phyloP scores from a whole-genome alignment of 2,888 invertebrate genomes.

The Glyphotaelius pellucidus region DNA sequence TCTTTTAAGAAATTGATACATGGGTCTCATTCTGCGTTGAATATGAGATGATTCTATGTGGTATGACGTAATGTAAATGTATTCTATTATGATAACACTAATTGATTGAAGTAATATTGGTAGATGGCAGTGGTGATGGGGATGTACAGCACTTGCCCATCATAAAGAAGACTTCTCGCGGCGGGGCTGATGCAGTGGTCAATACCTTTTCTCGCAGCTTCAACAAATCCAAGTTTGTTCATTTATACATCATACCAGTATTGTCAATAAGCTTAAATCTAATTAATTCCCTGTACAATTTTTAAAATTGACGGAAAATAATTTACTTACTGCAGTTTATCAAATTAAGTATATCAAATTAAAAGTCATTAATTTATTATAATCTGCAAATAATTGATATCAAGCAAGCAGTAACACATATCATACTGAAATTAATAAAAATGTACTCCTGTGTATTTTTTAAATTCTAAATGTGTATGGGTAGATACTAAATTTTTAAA shows the following conservation, averaged over 20 bases:
- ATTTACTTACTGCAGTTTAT: too few relatives aligned
- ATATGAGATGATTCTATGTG: not conserved
- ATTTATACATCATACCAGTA: not conserved
- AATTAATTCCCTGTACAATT: not conserved
- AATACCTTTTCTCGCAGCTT: conserved; percentile 66
- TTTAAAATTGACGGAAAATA: not conserved
- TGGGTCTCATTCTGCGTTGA: not conserved
- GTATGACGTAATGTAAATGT: not conserved
- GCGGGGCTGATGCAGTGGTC: conserved; percentile 67
- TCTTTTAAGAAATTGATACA: not conserved
- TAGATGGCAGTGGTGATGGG: conserved; percentile 54
- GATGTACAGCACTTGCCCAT: conserved; percentile 61
- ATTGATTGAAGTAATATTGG: conserved; percentile 6
- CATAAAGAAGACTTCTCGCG: conserved; percentile 57
- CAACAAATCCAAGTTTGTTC: conserved; percentile 60
- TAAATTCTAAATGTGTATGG: too few relatives aligned
- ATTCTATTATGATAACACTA: not conserved
- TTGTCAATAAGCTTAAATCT: not conserved
- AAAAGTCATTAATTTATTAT: too few relatives aligned
- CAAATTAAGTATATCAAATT: too few relatives aligned
- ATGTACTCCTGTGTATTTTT: too few relatives aligned
- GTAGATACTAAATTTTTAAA: not conserved
- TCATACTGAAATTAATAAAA: too few relatives aligned
- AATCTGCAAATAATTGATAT: too few relatives aligned
- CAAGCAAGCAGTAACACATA: too few relatives aligned